phyloP scores from a whole-genome alignment of 2,113 vertebrate genomes.

The Semnornis frantzii region DNA sequence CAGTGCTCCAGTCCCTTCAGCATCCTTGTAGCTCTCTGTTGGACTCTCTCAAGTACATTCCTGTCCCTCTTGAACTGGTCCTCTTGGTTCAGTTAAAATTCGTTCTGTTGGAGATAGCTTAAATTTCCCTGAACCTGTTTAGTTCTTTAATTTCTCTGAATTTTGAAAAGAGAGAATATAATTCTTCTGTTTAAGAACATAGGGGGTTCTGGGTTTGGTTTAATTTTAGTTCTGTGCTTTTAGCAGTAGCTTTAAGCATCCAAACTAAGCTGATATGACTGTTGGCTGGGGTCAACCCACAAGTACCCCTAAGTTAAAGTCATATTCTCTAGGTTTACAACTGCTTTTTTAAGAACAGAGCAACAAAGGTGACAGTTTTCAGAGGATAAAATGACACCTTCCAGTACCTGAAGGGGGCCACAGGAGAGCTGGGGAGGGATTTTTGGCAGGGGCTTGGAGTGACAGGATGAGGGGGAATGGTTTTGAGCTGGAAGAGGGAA shows the following conservation, averaged over 20 bases:
- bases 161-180: background rate
- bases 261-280: too few species aligned
- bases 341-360: background rate
- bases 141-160: background rate
- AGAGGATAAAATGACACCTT: too few species aligned
- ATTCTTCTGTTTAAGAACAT: background rate
- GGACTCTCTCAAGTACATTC: too few species aligned
- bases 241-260: background rate
- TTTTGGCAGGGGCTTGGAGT: too few species aligned
- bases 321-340: background rate
- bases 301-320: background rate
- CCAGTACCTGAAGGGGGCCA: too few species aligned
- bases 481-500: too few species aligned
- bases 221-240: background rate
- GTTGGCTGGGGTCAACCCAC: background rate
- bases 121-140: background rate
- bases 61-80: too few species aligned
- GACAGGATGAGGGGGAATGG: too few species aligned
- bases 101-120: background rate
- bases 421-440: too few species aligned
- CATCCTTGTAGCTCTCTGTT: too few species aligned
- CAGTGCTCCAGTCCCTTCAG: too few species aligned
- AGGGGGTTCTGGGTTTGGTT: background rate
- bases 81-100: background rate
- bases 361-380: background rate